Percentiles rank a stretch among this genome's conserved stretches.
Evolutionary conservation across 2,797 vertebrate genomes (phyloP).

Genomic region (Trachurus trachurus): DNA sequence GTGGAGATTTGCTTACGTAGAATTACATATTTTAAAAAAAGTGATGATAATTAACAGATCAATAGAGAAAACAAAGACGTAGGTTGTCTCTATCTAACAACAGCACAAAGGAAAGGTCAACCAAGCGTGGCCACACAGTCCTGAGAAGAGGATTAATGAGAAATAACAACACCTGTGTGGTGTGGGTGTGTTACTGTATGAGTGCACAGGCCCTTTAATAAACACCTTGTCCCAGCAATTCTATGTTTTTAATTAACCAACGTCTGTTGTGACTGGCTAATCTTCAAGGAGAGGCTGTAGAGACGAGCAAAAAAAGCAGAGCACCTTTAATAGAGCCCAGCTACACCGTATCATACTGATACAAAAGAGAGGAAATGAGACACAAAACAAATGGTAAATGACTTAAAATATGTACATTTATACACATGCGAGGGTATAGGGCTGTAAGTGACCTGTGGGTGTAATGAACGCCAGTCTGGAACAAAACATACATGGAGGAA

Average conservation of each 20-base stretch:
- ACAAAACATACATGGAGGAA: constrained; percentile 57
- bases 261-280: neutral
- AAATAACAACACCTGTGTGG: constrained; percentile 19
- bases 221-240: constrained; percentile 14
- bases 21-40: neutral
- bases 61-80: neutral
- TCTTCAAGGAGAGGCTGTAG: constrained; percentile 32
- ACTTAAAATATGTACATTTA: constrained; percentile 86
- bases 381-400: constrained; percentile 69
- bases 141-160: neutral
- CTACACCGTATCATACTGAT: constrained; percentile 57
- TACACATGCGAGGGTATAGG: constrained; percentile 79
- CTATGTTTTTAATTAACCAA: neutral
- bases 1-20: neutral
- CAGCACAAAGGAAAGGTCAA: constrained; percentile 4
- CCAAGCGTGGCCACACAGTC: constrained; percentile 4
- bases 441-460: constrained; percentile 57
- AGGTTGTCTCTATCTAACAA: neutral
- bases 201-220: neutral
- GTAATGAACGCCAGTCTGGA: constrained; percentile 59
- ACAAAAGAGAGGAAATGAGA: constrained; percentile 70
- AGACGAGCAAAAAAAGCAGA: constrained; percentile 57
- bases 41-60: neutral
- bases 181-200: neutral
- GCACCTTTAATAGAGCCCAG: constrained; percentile 72